Conservation (phyloP, 2,888 invertebrate genomes). For the Ecliptopera silaceata region DNA sequence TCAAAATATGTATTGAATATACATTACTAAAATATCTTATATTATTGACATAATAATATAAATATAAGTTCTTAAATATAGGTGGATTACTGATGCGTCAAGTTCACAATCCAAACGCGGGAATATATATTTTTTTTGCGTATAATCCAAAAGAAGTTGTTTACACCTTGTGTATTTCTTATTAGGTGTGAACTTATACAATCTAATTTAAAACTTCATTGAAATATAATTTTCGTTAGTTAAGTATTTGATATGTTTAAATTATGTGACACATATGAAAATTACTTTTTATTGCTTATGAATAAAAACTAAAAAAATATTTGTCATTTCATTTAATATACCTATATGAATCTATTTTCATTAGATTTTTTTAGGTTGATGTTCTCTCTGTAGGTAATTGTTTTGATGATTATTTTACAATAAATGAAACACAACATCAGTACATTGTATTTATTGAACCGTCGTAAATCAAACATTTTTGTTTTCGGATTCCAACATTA, state of each 20-base stretch:
- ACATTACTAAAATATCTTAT: too few relatives aligned
- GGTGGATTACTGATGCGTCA: too few relatives aligned
- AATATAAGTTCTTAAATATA: too few relatives aligned
- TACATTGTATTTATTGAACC: constrained; percentile 79
- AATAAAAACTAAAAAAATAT: constrained; percentile 74
- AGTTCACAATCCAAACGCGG: too few relatives aligned
- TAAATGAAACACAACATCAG: constrained; percentile 36
- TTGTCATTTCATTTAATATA: constrained; percentile 37
- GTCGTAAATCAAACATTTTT: constrained; percentile 76
- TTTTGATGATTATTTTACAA: too few relatives aligned
- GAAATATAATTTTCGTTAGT: constrained; percentile 57
- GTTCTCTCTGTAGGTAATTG: too few relatives aligned
- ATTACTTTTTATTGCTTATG: constrained; percentile 82
- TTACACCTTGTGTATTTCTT: constrained; percentile 37
- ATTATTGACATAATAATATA: too few relatives aligned
- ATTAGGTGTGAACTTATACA: constrained; percentile 61
- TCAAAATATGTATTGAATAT: too few relatives aligned
- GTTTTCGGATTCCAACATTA: constrained; percentile 70
- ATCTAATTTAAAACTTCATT: constrained; percentile 54
- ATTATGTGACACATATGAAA: constrained; percentile 71
- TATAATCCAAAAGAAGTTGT: too few relatives aligned
- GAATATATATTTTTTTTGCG: too few relatives aligned
- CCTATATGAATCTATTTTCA: neutral
- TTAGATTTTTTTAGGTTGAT: too few relatives aligned
- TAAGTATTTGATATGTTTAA: constrained; percentile 61